Percentiles rank a stretch among this genome's conserved stretches.
Conservation (phyloP, 2,888 invertebrate genomes). For the Horisme vitalbata region DNA sequence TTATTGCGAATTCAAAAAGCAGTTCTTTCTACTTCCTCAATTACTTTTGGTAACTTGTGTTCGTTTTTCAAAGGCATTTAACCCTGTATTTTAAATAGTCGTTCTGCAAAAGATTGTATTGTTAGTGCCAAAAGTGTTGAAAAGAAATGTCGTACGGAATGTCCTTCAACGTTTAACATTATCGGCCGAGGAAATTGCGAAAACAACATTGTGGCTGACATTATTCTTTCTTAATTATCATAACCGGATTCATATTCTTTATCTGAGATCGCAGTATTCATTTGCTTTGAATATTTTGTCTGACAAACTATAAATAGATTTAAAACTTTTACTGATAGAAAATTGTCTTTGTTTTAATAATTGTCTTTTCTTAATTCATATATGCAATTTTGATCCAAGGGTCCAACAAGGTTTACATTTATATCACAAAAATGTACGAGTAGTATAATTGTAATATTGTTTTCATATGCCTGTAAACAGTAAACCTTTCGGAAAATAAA, state of each 20-base stretch:
- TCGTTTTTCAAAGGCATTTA: slow-evolving; percentile 46
- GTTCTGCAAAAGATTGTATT: slow-evolving; percentile 38
- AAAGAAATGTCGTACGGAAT: slow-evolving; percentile 38
- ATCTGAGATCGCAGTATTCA: slow-evolving; percentile 8
- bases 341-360: no score
- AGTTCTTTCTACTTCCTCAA: slow-evolving; percentile 39
- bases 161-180: slow-evolving; percentile 32
- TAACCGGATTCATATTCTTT: slow-evolving; percentile 13
- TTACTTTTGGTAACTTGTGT: slow-evolving; percentile 44
- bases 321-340: no score
- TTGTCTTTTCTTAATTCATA: no score
- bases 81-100: slow-evolving; percentile 51
- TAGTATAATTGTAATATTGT: no score
- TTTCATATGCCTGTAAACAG: no score
- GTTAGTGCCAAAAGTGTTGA: slow-evolving; percentile 45
- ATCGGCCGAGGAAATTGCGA: slow-evolving; percentile 22
- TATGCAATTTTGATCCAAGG: no score
- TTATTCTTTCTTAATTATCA: slow-evolving; percentile 19
- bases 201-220: slow-evolving; percentile 11
- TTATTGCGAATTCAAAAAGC: slow-evolving; percentile 43
- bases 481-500: no score
- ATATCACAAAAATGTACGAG: no score
- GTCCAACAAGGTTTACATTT: no score
- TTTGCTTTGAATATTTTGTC: neutral
- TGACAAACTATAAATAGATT: no score